Evolutionary conservation across 2,888 invertebrate genomes (phyloP), one percentile per base, ranked within the genome.

Genomic region (Tanytarsus gracilentus): DNA sequence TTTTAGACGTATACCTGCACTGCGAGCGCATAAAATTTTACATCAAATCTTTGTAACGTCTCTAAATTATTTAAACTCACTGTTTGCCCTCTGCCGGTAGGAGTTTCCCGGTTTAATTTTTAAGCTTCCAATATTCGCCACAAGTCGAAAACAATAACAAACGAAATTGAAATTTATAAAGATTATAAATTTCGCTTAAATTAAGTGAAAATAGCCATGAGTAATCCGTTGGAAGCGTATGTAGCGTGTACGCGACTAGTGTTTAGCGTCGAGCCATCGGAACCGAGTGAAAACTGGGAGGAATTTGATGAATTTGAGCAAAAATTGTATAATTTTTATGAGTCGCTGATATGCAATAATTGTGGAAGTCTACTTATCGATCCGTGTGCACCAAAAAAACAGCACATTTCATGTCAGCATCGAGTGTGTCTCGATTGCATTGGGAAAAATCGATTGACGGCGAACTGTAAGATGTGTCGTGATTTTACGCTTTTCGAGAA

Each of bases 281-380:
- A 55, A 18, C 40, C 55, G 16, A 18, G 21, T 14, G 55, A 55
- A 40, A 40, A 21, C 14, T 55, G 55, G 55, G 16, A 25, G 14
- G 40, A 39, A 33, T 55, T 25, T 18, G 40, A 55, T 3, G 40
- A 39, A 8, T 55, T 55, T 55, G 55, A 55, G n/a, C n/a, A 30
- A 1, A 30, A 44, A 36, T 44, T 49, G 18, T n/a, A 30, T 11
- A 25, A 33, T 30, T 48, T 58, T 11, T 58, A 48, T 21, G 29
- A 90, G 72, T 86, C 89, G 64, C 78, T 95, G 67, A 87, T 89
- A 66, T 95, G 95, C 75, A 88, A 87, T 61, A 92, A 93, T 61
- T 95, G 95, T 73, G 85, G 86, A 63, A 84, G 86, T 70, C 78
- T 94, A 65, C 74, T 93, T 61, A 83, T 84, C 65, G 86, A 88